A percentile compares a stretch with the other conserved stretches of the same genome.
Conservation (phyloP, 2,113 vertebrate genomes). For the Ailuropoda melanoleuca region DNA sequence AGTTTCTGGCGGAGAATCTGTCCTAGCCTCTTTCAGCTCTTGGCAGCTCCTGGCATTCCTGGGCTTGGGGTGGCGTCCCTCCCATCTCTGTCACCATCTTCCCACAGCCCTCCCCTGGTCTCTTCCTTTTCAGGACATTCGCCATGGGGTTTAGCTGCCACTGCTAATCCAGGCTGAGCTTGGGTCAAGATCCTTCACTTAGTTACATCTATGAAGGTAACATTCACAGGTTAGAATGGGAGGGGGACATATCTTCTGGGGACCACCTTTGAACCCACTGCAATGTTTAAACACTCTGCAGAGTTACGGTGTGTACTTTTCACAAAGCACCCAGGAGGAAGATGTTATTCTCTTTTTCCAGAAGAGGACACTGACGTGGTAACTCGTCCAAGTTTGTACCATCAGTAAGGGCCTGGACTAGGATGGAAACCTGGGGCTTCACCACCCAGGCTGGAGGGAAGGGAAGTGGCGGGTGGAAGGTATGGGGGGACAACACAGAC, state of each 20-base stretch:
- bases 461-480: rapidly evolving
- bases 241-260: neutral
- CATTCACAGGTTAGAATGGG: neutral
- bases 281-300: neutral
- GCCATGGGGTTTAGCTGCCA: neutral
- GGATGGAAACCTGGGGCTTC: neutral
- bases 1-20: neutral
- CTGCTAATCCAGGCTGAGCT: neutral
- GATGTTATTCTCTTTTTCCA: neutral
- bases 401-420: neutral
- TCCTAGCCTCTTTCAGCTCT: neutral
- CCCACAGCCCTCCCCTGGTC: neutral
- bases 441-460: neutral
- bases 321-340: neutral
- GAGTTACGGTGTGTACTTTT: neutral
- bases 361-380: neutral
- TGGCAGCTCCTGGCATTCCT: neutral
- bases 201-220: neutral
- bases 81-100: neutral
- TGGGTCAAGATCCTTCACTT: neutral
- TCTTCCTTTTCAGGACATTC: neutral
- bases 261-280: neutral
- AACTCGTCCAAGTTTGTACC: neutral
- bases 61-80: neutral
- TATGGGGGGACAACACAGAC: too few species aligned